Evolutionary conservation across 2,888 invertebrate species (phyloP).

Genomic region (Saturnia pavonia): DNA sequence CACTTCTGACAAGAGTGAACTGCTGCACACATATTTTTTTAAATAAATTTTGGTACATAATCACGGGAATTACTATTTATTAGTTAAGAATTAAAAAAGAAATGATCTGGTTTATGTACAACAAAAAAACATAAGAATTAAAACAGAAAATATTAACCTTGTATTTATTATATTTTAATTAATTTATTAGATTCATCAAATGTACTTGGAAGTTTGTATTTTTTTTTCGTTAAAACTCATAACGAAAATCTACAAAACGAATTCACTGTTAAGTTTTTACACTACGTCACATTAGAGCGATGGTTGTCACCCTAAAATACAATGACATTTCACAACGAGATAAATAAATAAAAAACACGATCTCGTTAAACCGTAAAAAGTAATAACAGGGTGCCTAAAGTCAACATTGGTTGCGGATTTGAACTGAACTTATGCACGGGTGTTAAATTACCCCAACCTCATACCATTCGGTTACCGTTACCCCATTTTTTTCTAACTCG

Average conservation of each 20-base stretch:
- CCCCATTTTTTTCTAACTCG: conserved; percentile 23
- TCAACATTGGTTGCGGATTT: conserved; percentile 73
- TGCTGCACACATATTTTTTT: too few species aligned
- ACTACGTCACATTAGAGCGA: neutral
- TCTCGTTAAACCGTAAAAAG: conserved; percentile 82
- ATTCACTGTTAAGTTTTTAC: neutral
- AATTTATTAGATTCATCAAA: too few species aligned
- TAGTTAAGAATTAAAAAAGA: too few species aligned
- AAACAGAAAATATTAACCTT: too few species aligned
- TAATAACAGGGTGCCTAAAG: conserved; percentile 76
- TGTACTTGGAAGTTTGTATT: too few species aligned
- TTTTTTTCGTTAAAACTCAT: too few species aligned
- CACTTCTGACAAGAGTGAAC: too few species aligned
- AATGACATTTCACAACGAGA: conserved; percentile 78
- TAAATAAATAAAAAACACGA: conserved; percentile 76
- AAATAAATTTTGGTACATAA: too few species aligned
- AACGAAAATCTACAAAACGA: neutral
- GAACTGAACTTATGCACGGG: conserved; percentile 64
- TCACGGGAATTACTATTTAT: too few species aligned
- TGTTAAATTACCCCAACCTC: conserved; percentile 29
- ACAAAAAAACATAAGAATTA: too few species aligned
- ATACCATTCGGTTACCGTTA: conserved; percentile 18
- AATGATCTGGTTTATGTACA: too few species aligned
- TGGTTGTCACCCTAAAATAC: conserved; percentile 61
- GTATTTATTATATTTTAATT: too few species aligned